Evolutionary conservation across 2,797 vertebrate species (phyloP), one percentile per base, ranked within the genome.

Genomic region (Potorous gilbertii): DNA sequence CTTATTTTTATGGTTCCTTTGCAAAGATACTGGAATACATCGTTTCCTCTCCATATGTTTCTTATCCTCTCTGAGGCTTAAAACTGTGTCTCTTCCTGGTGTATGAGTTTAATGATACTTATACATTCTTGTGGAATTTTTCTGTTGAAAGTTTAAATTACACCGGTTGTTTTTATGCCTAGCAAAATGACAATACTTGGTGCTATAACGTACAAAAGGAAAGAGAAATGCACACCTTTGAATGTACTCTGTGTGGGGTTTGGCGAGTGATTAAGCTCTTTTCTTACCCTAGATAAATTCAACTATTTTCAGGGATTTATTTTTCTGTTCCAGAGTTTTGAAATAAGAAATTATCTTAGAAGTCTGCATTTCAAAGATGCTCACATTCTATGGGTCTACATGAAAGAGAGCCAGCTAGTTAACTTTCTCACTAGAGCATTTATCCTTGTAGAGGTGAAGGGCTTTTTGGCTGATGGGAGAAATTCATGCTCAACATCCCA

Each of bases 331-430:
- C 50, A 91, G 46, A 27, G 81, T 96, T 94, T 91, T 50, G 90
- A 96, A 95, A 92, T 91, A 56, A 92, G 54, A 93, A 95, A 21
- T 0, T 66, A 57, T 56, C 91, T 93, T 92, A 74, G 21, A 96
- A 34, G 18, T 24, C 27, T 81, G 21, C 8, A 81, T 24, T 9
- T 81, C 74, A 46, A 46, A 81, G 40, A 27, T 74, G 16, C n/a
- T 40, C 66, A 40, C 10, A 74, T 40, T 40, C 66, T 74, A 40
- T 40, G 5, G n/a, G 11, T 40, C n/a, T 55, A 3, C 50, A 16
- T 59, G 31, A 56, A 96, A 91, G 95, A 81, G 46, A 52, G 52
- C n/a, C 81, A 93, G 18, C 34, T 11, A 18, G 46, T 55, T 28
- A 1, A 59, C 24, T 31, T 93, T 95, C 54, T 95, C 89, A 55